Percentiles rank a stretch among this genome's conserved stretches.
Evolutionary conservation across 2,888 invertebrate genomes (phyloP).

Genomic region (Achlya flavicornis): DNA sequence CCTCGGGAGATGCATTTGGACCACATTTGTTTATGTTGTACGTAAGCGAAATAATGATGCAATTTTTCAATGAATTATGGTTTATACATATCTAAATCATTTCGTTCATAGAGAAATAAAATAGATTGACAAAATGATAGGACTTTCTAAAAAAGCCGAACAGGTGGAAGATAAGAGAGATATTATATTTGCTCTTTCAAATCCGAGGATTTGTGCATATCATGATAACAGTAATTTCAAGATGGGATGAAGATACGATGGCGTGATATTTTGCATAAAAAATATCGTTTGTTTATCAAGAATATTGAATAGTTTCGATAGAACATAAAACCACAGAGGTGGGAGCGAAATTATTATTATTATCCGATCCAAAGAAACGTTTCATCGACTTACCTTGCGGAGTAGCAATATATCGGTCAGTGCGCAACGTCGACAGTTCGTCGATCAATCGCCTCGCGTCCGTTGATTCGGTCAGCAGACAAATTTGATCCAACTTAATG

Average conservation of each 20-base stretch:
- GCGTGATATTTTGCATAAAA: neutral
- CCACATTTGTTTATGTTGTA: constrained; percentile 26
- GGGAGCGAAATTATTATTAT: too few species aligned
- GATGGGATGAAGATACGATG: neutral
- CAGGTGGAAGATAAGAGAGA: neutral
- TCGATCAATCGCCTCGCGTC: constrained; percentile 52
- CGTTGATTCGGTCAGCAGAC: constrained; percentile 55
- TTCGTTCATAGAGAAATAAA: neutral
- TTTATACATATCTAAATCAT: neutral
- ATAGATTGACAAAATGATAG: too few species aligned
- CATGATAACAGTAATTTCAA: neutral
- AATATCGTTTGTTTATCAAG: too few species aligned
- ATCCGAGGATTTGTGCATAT: neutral
- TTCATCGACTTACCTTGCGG: constrained; percentile 62
- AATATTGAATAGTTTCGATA: too few species aligned
- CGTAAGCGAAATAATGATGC: constrained; percentile 7
- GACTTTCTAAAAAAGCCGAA: neutral
- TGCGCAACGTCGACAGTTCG: constrained; percentile 49
- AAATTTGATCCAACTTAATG: constrained; percentile 63
- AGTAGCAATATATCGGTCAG: constrained; percentile 48
- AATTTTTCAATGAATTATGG: constrained; percentile 5
- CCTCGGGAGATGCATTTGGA: constrained; percentile 28
- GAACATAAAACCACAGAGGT: too few species aligned
- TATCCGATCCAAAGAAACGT: neutral
- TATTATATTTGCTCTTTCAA: neutral